A percentile compares a stretch with the other conserved stretches of the same genome.
Evolutionary conservation across 1,140 invertebrate species (phyloP).

Genomic region (Oedothorax gibbosus): DNA sequence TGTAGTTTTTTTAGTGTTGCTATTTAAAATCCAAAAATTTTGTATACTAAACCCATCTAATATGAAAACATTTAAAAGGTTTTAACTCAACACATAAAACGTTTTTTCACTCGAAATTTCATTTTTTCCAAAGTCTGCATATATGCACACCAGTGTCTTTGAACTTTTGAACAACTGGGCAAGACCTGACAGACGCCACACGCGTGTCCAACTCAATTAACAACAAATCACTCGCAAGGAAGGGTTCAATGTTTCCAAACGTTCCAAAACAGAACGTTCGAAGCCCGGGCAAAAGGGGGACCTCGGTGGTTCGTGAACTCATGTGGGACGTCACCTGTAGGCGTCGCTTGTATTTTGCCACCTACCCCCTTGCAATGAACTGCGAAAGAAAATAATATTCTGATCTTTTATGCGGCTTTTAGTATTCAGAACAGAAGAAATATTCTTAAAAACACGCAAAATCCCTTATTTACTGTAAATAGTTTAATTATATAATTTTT

Average conservation of each 20-base stretch:
- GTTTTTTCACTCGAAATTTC: no score
- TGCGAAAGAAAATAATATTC: not conserved
- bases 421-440: no score
- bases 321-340: conserved; percentile 53
- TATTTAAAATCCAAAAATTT: no score
- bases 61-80: no score
- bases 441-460: no score
- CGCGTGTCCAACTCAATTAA: conserved; percentile 17
- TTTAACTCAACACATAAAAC: no score
- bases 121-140: no score
- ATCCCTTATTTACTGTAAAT: no score
- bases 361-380: conserved; percentile 50
- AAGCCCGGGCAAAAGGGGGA: not conserved
- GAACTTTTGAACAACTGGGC: not conserved
- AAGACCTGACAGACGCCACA: conserved; percentile 24
- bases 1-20: no score
- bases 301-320: conserved; percentile 26
- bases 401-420: no score
- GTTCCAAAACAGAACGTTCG: conserved; percentile 13
- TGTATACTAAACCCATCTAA: no score
- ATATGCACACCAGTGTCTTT: not conserved
- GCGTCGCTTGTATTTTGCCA: conserved; percentile 26
- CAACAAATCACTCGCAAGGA: not conserved
- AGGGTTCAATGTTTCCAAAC: conserved; percentile 44
- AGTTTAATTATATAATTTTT: no score